These are phyloP conservation scores for Patella depressa DNA, from an alignment of 2,888 invertebrate species.

Conservation along the genomic window DNA sequence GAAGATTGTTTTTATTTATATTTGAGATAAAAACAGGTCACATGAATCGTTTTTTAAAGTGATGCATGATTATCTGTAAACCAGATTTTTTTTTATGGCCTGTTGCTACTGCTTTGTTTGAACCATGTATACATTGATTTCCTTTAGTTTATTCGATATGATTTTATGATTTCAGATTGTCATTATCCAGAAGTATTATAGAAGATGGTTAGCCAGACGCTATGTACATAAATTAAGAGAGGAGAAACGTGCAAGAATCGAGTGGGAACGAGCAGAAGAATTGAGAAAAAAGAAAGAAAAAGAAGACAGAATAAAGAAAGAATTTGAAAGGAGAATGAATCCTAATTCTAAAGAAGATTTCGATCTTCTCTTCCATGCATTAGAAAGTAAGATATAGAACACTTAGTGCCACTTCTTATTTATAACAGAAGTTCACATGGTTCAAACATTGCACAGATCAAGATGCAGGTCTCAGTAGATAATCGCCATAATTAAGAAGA, in stretches of 20 bases:
- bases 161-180: slow-evolving; percentile 57
- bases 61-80: no score
- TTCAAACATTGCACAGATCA: not conserved
- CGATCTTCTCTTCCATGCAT: slow-evolving; percentile 69
- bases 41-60: no score
- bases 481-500: no score
- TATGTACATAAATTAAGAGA: slow-evolving; percentile 66
- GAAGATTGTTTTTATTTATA: no score
- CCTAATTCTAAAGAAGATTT: slow-evolving; percentile 72
- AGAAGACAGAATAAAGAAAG: slow-evolving; percentile 67
- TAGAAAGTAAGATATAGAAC: slow-evolving; percentile 65
- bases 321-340: slow-evolving; percentile 70
- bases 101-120: no score
- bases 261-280: slow-evolving; percentile 69
- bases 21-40: no score
- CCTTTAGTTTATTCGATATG: no score
- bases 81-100: no score
- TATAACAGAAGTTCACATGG: no score
- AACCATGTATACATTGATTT: no score
- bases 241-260: slow-evolving; percentile 62
- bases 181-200: slow-evolving; percentile 70
- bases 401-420: no score
- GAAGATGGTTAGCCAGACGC: slow-evolving; percentile 70
- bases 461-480: not conserved
- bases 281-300: slow-evolving; percentile 67